Evolutionary conservation across 1,140 invertebrate genomes (phyloP).

Genomic region (Wiebesia pumilae): DNA sequence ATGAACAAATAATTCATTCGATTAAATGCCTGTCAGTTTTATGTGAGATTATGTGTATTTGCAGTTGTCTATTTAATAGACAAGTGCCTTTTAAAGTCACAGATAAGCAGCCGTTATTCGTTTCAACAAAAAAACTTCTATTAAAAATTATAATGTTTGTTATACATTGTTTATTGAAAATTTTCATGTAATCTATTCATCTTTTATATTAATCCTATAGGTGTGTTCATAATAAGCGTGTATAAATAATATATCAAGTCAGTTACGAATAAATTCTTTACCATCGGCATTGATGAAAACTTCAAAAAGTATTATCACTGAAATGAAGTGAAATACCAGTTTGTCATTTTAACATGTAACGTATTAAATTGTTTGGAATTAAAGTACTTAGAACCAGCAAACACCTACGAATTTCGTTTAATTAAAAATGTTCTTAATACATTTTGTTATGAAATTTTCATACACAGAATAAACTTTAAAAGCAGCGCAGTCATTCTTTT

Average conservation of each 20-base stretch:
- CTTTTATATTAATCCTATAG: neutral
- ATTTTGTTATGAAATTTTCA: neutral
- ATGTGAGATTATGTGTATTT: neutral
- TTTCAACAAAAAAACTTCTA: neutral
- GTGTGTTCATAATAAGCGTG: neutral
- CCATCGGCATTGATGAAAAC: too few relatives aligned
- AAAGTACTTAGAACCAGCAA: too few relatives aligned
- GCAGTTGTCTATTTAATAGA: neutral
- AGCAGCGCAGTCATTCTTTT: neutral
- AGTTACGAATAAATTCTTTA: too few relatives aligned
- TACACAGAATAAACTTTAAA: too few relatives aligned
- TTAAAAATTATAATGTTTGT: neutral
- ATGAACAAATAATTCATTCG: too few relatives aligned
- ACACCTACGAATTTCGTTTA: too few relatives aligned
- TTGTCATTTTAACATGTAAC: too few relatives aligned
- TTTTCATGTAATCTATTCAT: neutral
- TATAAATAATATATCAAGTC: neutral
- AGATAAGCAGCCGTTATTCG: neutral
- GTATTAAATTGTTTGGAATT: too few relatives aligned
- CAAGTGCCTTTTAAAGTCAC: neutral
- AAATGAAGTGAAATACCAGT: too few relatives aligned
- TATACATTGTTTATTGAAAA: neutral
- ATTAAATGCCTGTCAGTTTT: neutral
- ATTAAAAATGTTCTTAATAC: too few relatives aligned
- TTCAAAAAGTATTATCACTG: too few relatives aligned